Percentiles rank a stretch among this genome's conserved stretches.
phyloP scores from a whole-genome alignment of 37 sponge, comb jelly and placozoan species.

The Diacarnus erythraeanus region DNA sequence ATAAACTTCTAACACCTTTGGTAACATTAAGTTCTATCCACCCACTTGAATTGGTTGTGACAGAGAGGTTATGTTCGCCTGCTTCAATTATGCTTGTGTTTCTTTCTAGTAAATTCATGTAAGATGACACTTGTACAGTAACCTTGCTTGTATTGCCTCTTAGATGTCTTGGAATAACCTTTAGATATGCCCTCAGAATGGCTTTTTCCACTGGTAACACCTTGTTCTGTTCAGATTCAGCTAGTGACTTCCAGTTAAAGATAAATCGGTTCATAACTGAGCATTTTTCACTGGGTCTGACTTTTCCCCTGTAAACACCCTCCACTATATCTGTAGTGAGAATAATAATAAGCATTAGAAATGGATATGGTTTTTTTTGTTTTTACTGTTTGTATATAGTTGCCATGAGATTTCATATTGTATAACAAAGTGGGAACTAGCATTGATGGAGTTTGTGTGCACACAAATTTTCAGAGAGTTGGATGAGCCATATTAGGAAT shows the following conservation, averaged over 20 bases:
- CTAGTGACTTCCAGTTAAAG: slow-evolving; percentile 25
- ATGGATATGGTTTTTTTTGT: background rate
- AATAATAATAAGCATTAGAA: background rate
- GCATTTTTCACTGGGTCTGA: slow-evolving; percentile 4
- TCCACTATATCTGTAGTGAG: slow-evolving; percentile 1
- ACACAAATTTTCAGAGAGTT: no score
- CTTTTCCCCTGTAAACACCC: background rate
- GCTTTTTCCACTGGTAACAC: slow-evolving; percentile 9
- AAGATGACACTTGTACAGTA: background rate
- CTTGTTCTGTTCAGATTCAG: background rate
- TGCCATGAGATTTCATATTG: no score
- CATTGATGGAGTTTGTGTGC: no score
- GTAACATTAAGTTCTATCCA: slow-evolving; percentile 52
- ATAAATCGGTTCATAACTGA: background rate
- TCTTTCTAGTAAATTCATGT: slow-evolving; percentile 3
- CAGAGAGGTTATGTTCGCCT: background rate
- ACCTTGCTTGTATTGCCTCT: background rate
- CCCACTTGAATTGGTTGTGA: background rate
- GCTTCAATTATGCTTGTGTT: slow-evolving; percentile 8
- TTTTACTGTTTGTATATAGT: background rate
- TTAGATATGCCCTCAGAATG: slow-evolving; percentile 30
- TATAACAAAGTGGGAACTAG: no score
- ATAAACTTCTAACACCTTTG: slow-evolving; percentile 1
- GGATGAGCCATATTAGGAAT: no score
- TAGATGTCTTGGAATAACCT: slow-evolving; percentile 9